These are phyloP conservation scores for Loris lydekkerianus DNA, from an alignment of 2,797 vertebrate genomes.

Conservation along the genomic window DNA sequence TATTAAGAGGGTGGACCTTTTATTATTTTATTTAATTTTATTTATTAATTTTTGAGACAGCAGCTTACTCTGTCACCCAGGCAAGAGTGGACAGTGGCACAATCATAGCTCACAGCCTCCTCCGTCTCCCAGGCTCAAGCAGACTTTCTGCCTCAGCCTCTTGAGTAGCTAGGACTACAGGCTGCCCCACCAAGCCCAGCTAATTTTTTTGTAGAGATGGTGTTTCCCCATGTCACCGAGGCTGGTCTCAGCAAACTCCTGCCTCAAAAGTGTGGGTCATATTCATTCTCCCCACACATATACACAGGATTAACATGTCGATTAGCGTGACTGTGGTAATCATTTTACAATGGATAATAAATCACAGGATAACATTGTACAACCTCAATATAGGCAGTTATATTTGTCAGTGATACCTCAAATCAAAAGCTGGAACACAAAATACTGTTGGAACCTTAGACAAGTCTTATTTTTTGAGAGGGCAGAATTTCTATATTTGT, in stretches of 20 bases:
- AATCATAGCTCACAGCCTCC: not conserved
- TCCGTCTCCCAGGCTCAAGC: not conserved
- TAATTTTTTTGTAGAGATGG: too few relatives aligned
- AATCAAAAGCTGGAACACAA: not conserved
- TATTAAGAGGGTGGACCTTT: not conserved
- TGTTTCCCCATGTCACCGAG: too few relatives aligned
- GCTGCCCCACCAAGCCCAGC: too few relatives aligned
- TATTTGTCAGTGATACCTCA: not conserved
- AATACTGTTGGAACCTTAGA: not conserved
- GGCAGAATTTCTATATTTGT: not conserved
- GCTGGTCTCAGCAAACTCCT: not conserved
- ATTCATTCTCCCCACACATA: not conserved
- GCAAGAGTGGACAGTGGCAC: not conserved
- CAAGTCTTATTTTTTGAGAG: conserved; percentile 15
- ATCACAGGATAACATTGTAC: not conserved
- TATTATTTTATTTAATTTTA: not conserved
- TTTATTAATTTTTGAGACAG: not conserved
- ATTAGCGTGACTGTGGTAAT: not conserved
- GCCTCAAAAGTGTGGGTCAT: not conserved
- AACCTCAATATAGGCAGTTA: not conserved
- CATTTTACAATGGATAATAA: not conserved
- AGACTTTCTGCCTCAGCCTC: too few relatives aligned
- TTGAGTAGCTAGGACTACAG: too few relatives aligned
- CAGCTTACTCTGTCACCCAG: not conserved
- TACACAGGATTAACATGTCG: not conserved